Percentiles rank a stretch among this genome's conserved stretches.
Conservation (phyloP, 2,797 vertebrate species). For the Pseudotriccus pelzelni region DNA sequence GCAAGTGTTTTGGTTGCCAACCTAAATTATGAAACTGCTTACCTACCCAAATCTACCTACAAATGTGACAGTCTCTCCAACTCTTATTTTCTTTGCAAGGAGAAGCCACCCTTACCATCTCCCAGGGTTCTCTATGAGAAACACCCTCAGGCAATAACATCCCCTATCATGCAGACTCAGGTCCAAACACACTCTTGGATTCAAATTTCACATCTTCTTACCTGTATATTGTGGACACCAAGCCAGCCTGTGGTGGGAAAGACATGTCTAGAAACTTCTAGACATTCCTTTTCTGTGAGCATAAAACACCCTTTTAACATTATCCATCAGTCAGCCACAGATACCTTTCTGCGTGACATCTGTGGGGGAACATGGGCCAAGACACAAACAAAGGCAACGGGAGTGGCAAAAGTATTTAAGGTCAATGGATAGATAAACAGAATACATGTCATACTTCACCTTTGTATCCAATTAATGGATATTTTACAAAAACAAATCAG, state of each 20-base stretch:
- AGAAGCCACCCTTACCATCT: not conserved
- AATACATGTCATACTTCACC: not conserved
- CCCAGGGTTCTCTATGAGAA: not conserved
- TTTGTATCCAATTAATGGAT: not conserved
- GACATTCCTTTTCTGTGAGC: not conserved
- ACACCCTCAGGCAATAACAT: accelerated
- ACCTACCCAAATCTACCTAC: not conserved
- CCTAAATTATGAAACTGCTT: not conserved
- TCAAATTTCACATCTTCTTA: not conserved
- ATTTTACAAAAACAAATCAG: not conserved
- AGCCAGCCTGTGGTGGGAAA: not conserved
- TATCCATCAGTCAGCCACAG: not conserved
- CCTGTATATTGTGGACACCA: not conserved
- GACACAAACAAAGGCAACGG: not conserved
- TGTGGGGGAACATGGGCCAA: accelerated
- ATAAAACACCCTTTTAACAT: not conserved
- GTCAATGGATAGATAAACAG: not conserved
- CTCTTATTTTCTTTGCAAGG: not conserved
- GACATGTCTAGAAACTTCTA: not conserved
- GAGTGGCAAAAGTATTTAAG: not conserved
- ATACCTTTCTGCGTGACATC: not conserved
- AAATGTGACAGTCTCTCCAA: not conserved
- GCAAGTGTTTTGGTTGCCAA: not conserved
- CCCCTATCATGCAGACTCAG: accelerated
- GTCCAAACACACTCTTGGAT: not conserved